Conservation (phyloP, 2,888 invertebrate species). For the Coenonympha arcania region DNA sequence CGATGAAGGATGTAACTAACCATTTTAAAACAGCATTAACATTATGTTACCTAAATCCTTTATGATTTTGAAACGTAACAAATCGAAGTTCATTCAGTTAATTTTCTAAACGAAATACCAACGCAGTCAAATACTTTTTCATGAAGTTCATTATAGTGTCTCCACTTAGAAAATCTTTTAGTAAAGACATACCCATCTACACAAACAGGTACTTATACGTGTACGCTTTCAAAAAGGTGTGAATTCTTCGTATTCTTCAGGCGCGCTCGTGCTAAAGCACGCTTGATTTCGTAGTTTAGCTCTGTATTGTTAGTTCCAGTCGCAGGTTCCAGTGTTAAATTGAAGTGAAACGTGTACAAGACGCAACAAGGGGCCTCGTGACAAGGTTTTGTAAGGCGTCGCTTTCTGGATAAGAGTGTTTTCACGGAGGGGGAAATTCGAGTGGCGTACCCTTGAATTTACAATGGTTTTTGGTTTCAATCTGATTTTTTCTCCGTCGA, state of each 20-base stretch:
- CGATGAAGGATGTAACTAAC: no score
- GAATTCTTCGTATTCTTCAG: not conserved
- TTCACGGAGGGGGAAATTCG: not conserved
- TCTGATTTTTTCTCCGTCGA: not conserved
- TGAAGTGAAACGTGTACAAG: conserved; percentile 6
- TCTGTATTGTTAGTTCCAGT: conserved; percentile 4
- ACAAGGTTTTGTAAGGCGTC: conserved; percentile 1
- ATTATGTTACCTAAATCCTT: no score
- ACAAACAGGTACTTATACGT: not conserved
- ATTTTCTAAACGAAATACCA: no score
- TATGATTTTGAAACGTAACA: no score
- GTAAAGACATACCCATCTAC: not conserved
- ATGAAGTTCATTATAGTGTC: no score
- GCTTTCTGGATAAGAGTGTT: not conserved
- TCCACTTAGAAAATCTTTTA: conserved; percentile 1
- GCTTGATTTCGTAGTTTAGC: conserved; percentile 9
- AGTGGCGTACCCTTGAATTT: conserved; percentile 1
- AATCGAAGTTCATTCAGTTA: no score
- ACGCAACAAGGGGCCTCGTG: conserved; percentile 4
- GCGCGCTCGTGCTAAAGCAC: conserved; percentile 3
- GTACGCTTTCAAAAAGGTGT: not conserved
- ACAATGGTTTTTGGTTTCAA: not conserved
- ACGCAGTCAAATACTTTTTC: no score
- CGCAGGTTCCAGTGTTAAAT: conserved; percentile 6
- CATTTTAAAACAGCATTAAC: no score